These are phyloP conservation scores for Amiota mariae DNA, from an alignment of 2,888 invertebrate genomes.

Conservation along the genomic window DNA sequence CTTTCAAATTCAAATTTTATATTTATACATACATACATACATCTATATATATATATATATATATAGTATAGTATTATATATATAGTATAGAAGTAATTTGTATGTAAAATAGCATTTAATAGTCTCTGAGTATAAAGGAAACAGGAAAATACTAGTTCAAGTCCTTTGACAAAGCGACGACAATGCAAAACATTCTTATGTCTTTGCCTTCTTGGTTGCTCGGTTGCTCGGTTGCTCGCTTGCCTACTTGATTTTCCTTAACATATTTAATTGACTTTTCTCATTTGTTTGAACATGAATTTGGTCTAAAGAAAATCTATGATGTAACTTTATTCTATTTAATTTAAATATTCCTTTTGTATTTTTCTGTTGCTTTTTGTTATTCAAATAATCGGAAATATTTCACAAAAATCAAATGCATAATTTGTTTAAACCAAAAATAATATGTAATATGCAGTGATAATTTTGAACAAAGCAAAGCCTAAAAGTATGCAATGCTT, in stretches of 20 bases:
- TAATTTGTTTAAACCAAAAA: not conserved
- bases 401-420: constrained; percentile 49
- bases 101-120: constrained; percentile 67
- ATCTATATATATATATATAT: not conserved
- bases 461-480: too few species aligned
- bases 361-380: constrained; percentile 42
- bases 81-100: constrained; percentile 52
- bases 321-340: constrained; percentile 13
- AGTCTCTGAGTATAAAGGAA: constrained; percentile 57
- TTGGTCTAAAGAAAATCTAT: constrained; percentile 32
- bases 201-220: constrained; percentile 40
- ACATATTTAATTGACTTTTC: constrained; percentile 61
- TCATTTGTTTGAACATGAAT: constrained; percentile 41
- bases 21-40: constrained; percentile 27
- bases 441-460: too few species aligned
- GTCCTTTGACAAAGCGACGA: constrained; percentile 20
- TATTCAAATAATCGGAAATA: constrained; percentile 39
- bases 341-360: not conserved
- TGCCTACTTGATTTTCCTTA: not conserved
- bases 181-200: not conserved
- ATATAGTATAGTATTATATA: constrained; percentile 42
- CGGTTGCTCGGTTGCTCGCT: constrained; percentile 54
- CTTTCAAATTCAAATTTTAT: constrained; percentile 53
- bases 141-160: constrained; percentile 47
- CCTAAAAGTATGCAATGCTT: too few species aligned